These are phyloP conservation scores for Chromoteleia sp. DNA, from an alignment of 2,888 invertebrate species.

Conservation along the genomic window DNA sequence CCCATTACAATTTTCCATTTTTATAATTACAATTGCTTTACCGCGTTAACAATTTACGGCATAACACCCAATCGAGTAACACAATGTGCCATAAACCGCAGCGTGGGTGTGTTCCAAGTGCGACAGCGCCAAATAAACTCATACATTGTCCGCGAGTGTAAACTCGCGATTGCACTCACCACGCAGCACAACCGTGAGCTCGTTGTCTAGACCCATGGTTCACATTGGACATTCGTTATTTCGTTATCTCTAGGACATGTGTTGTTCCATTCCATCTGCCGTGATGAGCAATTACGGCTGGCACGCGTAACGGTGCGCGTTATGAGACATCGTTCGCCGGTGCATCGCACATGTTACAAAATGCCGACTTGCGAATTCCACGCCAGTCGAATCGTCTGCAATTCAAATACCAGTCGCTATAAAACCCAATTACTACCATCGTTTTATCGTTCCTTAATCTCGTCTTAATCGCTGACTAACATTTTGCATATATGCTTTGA, in stretches of 20 bases:
- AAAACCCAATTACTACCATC: conserved; percentile 35
- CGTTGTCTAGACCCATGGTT: conserved; percentile 74
- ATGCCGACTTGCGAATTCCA: conserved; percentile 38
- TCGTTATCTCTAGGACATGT: conserved; percentile 24
- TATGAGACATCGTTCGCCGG: conserved; percentile 15
- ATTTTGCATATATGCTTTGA: conserved; percentile 29
- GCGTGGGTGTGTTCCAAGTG: too few relatives aligned
- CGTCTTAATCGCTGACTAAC: conserved; percentile 44
- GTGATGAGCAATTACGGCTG: conserved; percentile 46
- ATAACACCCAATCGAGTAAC: too few relatives aligned
- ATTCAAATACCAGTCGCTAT: conserved; percentile 48
- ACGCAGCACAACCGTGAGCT: conserved; percentile 72
- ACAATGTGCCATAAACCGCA: too few relatives aligned
- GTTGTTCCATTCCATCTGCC: conserved; percentile 54
- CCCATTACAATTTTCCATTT: too few relatives aligned
- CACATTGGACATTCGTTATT: conserved; percentile 12
- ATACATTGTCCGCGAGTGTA: conserved; percentile 18
- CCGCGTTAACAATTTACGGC: too few relatives aligned
- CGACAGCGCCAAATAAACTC: conserved; percentile 4
- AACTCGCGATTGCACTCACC: conserved; percentile 71
- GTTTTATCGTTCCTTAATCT: conserved; percentile 41
- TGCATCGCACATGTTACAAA: conserved; percentile 50
- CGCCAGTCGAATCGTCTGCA: conserved; percentile 35
- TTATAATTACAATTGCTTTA: too few relatives aligned
- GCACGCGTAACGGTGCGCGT: conserved; percentile 36